Evolutionary conservation across 2,113 vertebrate species (phyloP).

Genomic region (Ptyas mucosa): DNA sequence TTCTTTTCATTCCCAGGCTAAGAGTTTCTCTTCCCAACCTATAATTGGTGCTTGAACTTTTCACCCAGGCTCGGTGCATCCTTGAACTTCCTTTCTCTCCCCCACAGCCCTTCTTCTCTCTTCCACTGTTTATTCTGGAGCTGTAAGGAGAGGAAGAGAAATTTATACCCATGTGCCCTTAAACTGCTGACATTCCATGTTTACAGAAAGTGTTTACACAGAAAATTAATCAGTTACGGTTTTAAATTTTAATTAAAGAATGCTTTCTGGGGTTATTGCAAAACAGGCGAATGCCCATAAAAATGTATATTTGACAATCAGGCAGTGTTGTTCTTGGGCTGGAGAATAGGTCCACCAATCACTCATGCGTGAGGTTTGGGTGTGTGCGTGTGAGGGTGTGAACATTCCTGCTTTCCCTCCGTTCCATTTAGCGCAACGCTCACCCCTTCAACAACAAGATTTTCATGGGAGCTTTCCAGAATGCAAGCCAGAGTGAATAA

Average conservation of each 20-base stretch:
- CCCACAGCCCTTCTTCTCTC: conserved; percentile 13
- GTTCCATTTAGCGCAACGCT: conserved; percentile 63
- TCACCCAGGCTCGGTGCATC: conserved; percentile 36
- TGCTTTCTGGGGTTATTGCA: conserved; percentile 77
- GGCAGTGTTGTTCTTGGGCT: conserved; percentile 73
- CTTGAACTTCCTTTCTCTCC: conserved; percentile 39
- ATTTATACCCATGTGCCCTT: conserved; percentile 64
- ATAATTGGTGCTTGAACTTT: conserved; percentile 53
- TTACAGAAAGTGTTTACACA: conserved; percentile 75
- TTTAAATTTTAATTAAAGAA: conserved; percentile 85
- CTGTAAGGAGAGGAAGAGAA: conserved; percentile 46
- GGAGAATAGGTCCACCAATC: conserved; percentile 62
- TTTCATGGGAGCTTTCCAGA: conserved; percentile 66
- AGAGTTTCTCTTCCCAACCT: conserved; percentile 2
- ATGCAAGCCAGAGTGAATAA: conserved; percentile 62
- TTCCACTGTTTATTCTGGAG: conserved; percentile 46
- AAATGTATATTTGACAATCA: conserved; percentile 73
- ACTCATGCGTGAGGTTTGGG: conserved; percentile 72
- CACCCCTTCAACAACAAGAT: conserved; percentile 66
- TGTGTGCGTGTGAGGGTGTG: not conserved
- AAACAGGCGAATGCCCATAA: conserved; percentile 79
- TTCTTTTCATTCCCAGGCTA: conserved; percentile 44
- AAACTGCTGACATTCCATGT: conserved; percentile 75
- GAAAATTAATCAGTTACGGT: conserved; percentile 83
- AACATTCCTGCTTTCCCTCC: not conserved